Base-by-base conservation (phyloP, 2,113 vertebrate genomes). In the Plestiodon gilberti region DNA sequence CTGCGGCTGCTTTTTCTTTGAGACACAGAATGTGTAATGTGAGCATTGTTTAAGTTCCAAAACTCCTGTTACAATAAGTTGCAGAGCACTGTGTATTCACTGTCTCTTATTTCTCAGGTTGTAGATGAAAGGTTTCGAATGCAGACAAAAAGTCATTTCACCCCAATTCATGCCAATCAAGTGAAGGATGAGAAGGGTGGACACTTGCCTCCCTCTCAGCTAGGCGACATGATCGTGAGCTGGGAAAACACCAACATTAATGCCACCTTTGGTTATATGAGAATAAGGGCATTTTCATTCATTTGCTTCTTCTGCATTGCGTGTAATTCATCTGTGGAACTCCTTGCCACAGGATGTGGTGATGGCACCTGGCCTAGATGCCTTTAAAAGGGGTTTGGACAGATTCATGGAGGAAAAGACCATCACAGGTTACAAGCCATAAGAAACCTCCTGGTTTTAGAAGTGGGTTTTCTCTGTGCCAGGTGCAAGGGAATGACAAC, bases 11-110 rank as follows among this genome's bases (percentile, higher is more conserved):
- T 22, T 81, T 81, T 15, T 74, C n/a, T 69, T 65, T 78, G 64
- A 85, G 74, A 85, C 57, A 35, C 57, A 81, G 23, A 81, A 81
- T 87, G 52, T 20, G 33, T 35, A 55, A 87, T 55, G 59, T n/a
- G 13, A 65, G 40, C 28, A 4, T 73, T 74, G 59, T 64, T 81
- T 64, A 81, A 75, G 57, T 75, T 65, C 69, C 57, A 87, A 74
- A 87, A 40, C 14, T 81, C 40, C 69, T 75, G 55, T 48, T 73
- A 67, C n/a, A 81, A 65, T 28, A 62, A 81, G 57, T 86, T 81
- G 10, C 40, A 74, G 14, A 48, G 30, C 6, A 33, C n/a, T 40
- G 18, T 62, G 28, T 80, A 33, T 65, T 33, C 30, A 35, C n/a
- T 11, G 22, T 52, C 14, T 13, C 82, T 17, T 3, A 28, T 62